Evolutionary conservation across 2,888 invertebrate genomes (phyloP), one percentile per base, ranked within the genome.

Genomic region (Cremastobaeus sp.): DNA sequence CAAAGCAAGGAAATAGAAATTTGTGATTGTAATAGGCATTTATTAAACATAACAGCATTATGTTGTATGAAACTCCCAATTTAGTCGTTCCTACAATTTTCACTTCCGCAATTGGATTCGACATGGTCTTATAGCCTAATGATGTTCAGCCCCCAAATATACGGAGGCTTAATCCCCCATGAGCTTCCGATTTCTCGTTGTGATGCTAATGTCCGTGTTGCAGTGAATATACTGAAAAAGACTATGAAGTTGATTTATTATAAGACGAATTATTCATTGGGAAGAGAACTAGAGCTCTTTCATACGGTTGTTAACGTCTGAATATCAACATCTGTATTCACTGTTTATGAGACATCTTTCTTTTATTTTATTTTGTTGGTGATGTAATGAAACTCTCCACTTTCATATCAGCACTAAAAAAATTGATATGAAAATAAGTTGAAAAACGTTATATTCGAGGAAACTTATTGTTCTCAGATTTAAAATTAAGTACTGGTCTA

Each of bases 71-170:
- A 14, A 28, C 28, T 32, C 11, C 48, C 14, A 48, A 39, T 37
- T 15, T 20, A 39, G 12, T 25, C 39, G 50, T 52, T 34, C 20
- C 59, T 17, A 34, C 35, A 35, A 45, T 20, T 57, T 47, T 47
- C 50, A 37, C 50, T 52, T 64, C 64, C 76, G 76, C 74, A 70
- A 70, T 74, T 55, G 57, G 75, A 78, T 82, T 80, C 74, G 73
- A 65, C 73, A 74, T 68, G 77, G 80, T 71, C 79, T 83, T 79
- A 81, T 78, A 48, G 70, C 76, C 78, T 78, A 78, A 79, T 78
- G 66, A 69, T 45, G 41, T 35, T 66, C 45, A 8, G 68, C 20
- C 62, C 76, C 72, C 35, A 65, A 59, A 65, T 50, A 43, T 54
- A 34, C 47, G 47, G 14, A 60, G 54, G 37, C 50, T 17, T 12